Evolutionary conservation across 1,140 invertebrate species (phyloP).

Genomic region (Alviniconcha marisindica): DNA sequence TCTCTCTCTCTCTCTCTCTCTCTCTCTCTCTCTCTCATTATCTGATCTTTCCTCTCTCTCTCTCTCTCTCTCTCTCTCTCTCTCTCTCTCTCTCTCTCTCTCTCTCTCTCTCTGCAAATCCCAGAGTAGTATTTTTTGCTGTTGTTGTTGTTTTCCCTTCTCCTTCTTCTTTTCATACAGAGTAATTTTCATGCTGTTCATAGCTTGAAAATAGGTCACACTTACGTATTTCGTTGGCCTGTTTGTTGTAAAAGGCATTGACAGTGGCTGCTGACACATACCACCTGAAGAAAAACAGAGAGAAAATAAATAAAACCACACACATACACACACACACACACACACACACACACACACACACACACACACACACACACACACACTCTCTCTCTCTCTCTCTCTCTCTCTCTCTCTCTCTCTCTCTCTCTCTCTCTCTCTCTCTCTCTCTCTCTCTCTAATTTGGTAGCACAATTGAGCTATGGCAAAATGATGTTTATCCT

Average conservation of each 20-base stretch:
- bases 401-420: no score
- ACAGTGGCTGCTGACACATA: constrained; percentile 57
- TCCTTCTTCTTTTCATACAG: background rate
- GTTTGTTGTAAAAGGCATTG: constrained; percentile 61
- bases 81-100: background rate
- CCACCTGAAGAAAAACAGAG: constrained; percentile 64
- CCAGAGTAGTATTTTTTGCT: no score
- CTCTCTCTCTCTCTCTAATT: no score
- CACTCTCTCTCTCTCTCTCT: no score
- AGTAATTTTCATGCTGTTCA: background rate
- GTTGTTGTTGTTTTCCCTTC: background rate
- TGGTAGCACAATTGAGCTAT: no score
- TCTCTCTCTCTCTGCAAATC: background rate
- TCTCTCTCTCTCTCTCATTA: background rate
- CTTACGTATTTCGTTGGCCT: constrained; percentile 63
- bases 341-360: background rate
- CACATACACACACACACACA: background rate
- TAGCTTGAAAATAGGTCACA: background rate
- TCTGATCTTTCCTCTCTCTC: background rate
- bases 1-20: background rate
- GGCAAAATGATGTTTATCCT: no score
- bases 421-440: no score
- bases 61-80: background rate
- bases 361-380: no score
- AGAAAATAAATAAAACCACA: no score